These are phyloP conservation scores for Crypturellus undulatus DNA, from an alignment of 2,113 vertebrate genomes.

Conservation along the genomic window DNA sequence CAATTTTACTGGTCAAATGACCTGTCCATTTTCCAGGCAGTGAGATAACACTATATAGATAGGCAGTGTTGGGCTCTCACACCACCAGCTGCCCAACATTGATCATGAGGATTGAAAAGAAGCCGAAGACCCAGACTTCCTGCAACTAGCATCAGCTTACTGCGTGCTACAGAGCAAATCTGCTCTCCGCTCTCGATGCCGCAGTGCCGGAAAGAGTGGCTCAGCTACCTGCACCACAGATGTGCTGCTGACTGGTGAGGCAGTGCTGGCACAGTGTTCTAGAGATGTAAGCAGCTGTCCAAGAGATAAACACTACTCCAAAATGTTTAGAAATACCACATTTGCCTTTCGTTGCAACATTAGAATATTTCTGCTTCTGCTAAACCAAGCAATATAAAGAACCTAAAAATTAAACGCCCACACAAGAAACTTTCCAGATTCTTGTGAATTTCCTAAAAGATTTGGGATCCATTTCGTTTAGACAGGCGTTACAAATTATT, in stretches of 20 bases:
- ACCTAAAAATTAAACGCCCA: background rate
- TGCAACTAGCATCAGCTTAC: background rate
- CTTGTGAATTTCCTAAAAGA: background rate
- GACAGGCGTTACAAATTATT: background rate
- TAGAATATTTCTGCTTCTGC: background rate
- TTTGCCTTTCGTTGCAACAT: slow-evolving; percentile 1
- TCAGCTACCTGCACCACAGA: background rate
- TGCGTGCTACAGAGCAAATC: background rate
- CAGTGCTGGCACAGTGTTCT: background rate
- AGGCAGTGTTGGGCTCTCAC: background rate
- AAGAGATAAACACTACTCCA: slow-evolving; percentile 2
- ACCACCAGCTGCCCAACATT: background rate
- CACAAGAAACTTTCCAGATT: background rate
- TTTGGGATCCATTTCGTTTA: background rate
- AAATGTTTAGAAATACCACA: slow-evolving; percentile 48
- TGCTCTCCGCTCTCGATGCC: background rate
- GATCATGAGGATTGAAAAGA: background rate
- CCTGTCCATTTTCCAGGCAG: background rate
- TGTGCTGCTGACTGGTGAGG: background rate
- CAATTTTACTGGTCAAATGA: background rate
- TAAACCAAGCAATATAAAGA: background rate
- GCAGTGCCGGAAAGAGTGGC: background rate
- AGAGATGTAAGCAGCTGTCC: slow-evolving; percentile 36
- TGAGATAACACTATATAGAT: background rate
- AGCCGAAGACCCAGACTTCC: background rate